Base-by-base conservation (phyloP, 2,113 vertebrate species). In the Puntigrus tetrazona region DNA sequence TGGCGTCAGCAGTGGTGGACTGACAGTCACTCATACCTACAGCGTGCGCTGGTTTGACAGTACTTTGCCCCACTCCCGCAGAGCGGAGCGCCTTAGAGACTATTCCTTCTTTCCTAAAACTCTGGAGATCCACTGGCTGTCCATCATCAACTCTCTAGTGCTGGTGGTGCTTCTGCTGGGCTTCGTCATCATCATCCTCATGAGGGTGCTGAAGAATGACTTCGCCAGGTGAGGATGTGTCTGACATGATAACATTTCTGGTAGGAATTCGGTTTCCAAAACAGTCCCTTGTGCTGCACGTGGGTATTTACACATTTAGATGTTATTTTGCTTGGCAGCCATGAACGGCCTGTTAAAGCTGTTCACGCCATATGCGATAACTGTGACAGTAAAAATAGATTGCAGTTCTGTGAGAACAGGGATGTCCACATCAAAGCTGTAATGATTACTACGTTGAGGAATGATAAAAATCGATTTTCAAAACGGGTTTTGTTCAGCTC, bases 151-250 rank as follows among this genome's bases (percentile, higher is more conserved):
- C 92, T 97, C 96, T 1, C 95, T 97, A 94, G 97, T 97, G 89
- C 94, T 98, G 89, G 97, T 98, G 84, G 96, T 97, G 85, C 93
- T 98, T 61, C 93, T 97, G 79, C 93, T 97, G 84, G 97, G 97
- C 85, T 98, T 98, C 55, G 97, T 98, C 89, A 96, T 97, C 85
- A 97, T 98, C 90, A 97, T 98, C 90, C 95, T 98, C 59, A 97
- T 98, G 97, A 93, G 97, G 25, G 97, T 98, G 22, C 94, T 97
- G 11, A 96, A 96, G 88, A 97, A 96, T 34, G 96, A 98, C 89
- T 94, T 97, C 75, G 97, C 97, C 83, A 95, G 97, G 94, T 95
- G 7, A 81, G 27, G 13, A 20, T 43, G 5, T 11, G 1, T 27
- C 16, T 16, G 1, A 36, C 1, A 41, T 72, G n/a, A n/a, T n/a